These are phyloP conservation scores for Sphecodes monilicornis DNA, from an alignment of 2,888 invertebrate genomes.

Conservation along the genomic window DNA sequence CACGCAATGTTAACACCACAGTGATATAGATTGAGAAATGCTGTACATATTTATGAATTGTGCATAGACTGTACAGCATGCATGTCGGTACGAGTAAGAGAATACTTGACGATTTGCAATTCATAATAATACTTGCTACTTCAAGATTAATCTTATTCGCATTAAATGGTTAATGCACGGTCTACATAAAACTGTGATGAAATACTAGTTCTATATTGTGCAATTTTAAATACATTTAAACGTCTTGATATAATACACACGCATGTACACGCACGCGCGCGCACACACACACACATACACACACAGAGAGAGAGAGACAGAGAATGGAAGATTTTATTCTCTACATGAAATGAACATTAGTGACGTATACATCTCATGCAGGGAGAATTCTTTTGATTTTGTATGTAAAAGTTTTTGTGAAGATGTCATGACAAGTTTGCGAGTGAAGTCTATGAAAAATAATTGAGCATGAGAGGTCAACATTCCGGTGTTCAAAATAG, in stretches of 20 bases:
- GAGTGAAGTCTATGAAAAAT: not conserved
- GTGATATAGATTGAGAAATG: slow-evolving; percentile 55
- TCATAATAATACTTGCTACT: not conserved
- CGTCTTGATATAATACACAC: slow-evolving; percentile 12
- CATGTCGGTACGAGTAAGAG: slow-evolving; percentile 18
- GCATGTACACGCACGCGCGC: slow-evolving; percentile 34
- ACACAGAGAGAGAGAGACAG: not conserved
- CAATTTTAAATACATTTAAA: slow-evolving; percentile 34
- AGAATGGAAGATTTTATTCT: slow-evolving; percentile 29
- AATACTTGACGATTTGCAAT: slow-evolving; percentile 31
- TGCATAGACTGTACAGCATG: slow-evolving; percentile 58
- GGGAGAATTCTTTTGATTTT: slow-evolving; percentile 18
- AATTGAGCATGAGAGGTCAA: slow-evolving; percentile 17
- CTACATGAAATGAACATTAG: slow-evolving; percentile 33
- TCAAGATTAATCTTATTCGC: slow-evolving; percentile 27
- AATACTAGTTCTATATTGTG: slow-evolving; percentile 29
- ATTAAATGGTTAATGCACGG: slow-evolving; percentile 32
- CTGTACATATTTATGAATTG: slow-evolving; percentile 53
- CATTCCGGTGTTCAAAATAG: slow-evolving; percentile 18
- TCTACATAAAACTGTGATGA: slow-evolving; percentile 23
- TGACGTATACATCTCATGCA: slow-evolving; percentile 56
- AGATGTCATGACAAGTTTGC: not conserved
- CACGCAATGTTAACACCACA: not conserved
- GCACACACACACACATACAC: too few species aligned
- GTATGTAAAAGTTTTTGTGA: not conserved